A percentile compares a stretch with the other conserved stretches of the same genome.
These are phyloP conservation scores for Loripinus fragilis DNA, from an alignment of 2,888 invertebrate species.

Conservation along the genomic window DNA sequence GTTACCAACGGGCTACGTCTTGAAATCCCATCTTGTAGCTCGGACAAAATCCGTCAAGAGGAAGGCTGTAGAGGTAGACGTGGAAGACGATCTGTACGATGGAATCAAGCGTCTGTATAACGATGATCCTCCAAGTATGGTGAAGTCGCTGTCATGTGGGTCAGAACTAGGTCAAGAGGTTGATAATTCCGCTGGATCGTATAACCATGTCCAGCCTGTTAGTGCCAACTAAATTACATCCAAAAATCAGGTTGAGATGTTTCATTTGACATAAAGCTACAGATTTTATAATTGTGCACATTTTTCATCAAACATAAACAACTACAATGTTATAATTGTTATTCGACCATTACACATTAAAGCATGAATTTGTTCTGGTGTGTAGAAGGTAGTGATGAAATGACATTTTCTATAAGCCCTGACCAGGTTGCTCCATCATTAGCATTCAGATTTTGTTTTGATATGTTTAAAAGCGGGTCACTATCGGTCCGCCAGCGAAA, in stretches of 20 bases:
- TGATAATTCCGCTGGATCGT: slow-evolving; percentile 46
- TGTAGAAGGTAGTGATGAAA: no score
- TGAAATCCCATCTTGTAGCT: slow-evolving; percentile 43
- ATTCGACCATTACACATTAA: no score
- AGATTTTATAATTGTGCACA: no score
- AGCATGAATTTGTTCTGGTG: no score
- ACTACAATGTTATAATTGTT: no score
- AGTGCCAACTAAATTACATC: slow-evolving; percentile 45
- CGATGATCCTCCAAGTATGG: slow-evolving; percentile 63
- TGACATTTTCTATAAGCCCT: no score
- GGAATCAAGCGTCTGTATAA: slow-evolving; percentile 81
- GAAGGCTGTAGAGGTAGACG: slow-evolving; percentile 73
- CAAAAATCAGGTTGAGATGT: background rate
- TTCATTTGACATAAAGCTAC: no score
- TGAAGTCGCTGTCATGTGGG: slow-evolving; percentile 71
- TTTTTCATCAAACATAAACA: no score
- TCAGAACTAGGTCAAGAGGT: slow-evolving; percentile 68
- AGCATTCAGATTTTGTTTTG: no score
- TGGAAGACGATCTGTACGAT: slow-evolving; percentile 79
- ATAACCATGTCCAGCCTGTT: slow-evolving; percentile 49
- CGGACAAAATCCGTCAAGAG: slow-evolving; percentile 75
- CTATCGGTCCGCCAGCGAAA: no score
- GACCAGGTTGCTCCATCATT: no score
- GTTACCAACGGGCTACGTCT: slow-evolving; percentile 63
- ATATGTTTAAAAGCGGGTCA: no score